A percentile compares a stretch with the other conserved stretches of the same genome.
phyloP scores from a whole-genome alignment of 2,113 vertebrate genomes.

The Pterophyllum scalare region DNA sequence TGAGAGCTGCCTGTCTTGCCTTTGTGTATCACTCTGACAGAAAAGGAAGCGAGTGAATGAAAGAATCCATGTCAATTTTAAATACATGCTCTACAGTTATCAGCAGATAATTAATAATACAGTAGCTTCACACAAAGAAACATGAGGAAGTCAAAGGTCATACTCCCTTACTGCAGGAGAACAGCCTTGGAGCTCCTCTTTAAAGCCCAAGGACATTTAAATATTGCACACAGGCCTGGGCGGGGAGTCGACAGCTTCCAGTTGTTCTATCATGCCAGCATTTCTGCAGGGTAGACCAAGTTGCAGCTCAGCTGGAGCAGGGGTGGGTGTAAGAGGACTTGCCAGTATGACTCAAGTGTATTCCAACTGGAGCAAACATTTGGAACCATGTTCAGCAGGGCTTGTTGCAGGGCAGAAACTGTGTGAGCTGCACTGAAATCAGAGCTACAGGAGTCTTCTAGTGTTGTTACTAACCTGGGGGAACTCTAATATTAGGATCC shows the following conservation, averaged over 20 bases:
- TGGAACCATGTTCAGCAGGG: background rate
- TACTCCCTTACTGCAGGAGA: background rate
- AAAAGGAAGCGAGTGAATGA: background rate
- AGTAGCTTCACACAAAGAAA: background rate
- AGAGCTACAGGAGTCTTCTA: background rate
- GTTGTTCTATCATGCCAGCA: background rate
- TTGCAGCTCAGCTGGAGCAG: background rate
- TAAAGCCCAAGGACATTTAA: background rate
- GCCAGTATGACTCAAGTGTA: background rate
- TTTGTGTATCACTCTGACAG: background rate
- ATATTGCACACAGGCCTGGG: background rate
- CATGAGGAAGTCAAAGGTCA: background rate
- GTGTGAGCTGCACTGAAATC: background rate
- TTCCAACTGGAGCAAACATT: background rate
- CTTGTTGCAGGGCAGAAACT: background rate
- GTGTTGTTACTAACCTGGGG: no score
- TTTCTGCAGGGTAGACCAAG: background rate
- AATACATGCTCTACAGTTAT: background rate
- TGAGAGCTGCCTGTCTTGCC: background rate
- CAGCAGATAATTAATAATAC: conserved; percentile 3
- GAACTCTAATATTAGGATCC: no score
- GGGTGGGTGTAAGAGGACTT: background rate
- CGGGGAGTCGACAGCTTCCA: background rate
- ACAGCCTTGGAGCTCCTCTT: background rate
- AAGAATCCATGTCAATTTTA: background rate